Evolutionary conservation across 2,888 invertebrate species (phyloP), one percentile per base, ranked within the genome.

Genomic region (Drosophila phalerata): DNA sequence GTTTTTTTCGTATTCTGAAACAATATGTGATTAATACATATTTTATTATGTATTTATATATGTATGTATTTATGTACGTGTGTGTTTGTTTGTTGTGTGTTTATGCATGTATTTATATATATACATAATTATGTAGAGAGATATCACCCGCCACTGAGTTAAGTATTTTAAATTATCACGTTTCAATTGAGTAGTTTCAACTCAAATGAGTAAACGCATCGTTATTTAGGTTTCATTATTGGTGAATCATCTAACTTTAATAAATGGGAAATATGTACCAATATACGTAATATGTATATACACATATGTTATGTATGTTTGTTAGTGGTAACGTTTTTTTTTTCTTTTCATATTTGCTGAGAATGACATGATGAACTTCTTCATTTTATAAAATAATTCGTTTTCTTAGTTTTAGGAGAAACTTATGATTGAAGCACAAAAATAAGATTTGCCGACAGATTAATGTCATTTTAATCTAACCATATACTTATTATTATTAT

Each of bases 121-220:
- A 53, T 61, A 61, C 38, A 77, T 66, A 56, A 52, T 68, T 58
- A 49, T 69, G 53, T 56, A 76, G 70, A 79, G 85, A 87, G 78
- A 86, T 80, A 81, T 86, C 77, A 88, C 87, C 89, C 83, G 83
- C 83, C 83, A 84, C 83, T 84, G 83, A 84, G 87, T 88, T 85
- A 88, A 85, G 86, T 84, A 88, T 84, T 84, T 81, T 62, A 81
- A 71, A 75, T 75, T 88, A 88, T 84, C 87, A 88, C 83, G 89
- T 69, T 75, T 83, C 77, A 84, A 56, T 84, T 64, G 77, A 83
- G 84, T 77, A 48, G 49, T 15, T 61, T 28, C 61, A 69, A 65
- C 88, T 82, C 76, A 43, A 81, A 71, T 64, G 81, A 80, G 81
- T 71, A 75, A 82, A 83, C 83, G 85, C 81, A 88, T 86, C 75